Evolutionary conservation across 2,113 vertebrate genomes (phyloP).

Genomic region (Protomyctophum bolini): DNA sequence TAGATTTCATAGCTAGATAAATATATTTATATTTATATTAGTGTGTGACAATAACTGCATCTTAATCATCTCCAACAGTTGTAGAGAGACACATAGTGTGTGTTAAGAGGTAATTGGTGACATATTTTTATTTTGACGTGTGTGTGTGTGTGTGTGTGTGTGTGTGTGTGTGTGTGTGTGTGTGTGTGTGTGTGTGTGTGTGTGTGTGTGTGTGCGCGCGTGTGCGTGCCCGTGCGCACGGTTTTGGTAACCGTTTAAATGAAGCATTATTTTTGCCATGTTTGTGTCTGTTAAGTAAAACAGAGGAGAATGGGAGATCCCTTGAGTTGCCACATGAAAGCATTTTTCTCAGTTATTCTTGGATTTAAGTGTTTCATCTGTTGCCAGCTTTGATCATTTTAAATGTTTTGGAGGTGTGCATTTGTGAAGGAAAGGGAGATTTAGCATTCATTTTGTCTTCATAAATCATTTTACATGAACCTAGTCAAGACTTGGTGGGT

Average conservation of each 20-base stretch:
- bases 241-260: slow-evolving; percentile 26
- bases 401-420: slow-evolving; percentile 51
- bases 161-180: too few relatives aligned
- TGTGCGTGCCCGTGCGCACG: too few relatives aligned
- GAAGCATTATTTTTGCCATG: slow-evolving; percentile 37
- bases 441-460: neutral
- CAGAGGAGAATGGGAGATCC: slow-evolving; percentile 49
- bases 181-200: slow-evolving; percentile 12
- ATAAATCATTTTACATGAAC: neutral
- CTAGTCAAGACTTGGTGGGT: too few relatives aligned
- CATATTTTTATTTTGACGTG: too few relatives aligned
- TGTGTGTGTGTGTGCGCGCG: slow-evolving; percentile 31
- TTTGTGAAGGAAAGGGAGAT: neutral
- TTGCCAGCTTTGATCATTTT: slow-evolving; percentile 54
- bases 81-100: slow-evolving; percentile 22
- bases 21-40: too few relatives aligned
- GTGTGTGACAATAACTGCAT: slow-evolving; percentile 18
- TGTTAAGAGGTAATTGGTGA: too few relatives aligned
- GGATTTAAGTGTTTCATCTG: slow-evolving; percentile 57
- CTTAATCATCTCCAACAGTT: neutral
- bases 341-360: slow-evolving; percentile 43
- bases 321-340: slow-evolving; percentile 52
- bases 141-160: too few relatives aligned
- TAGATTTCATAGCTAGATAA: slow-evolving; percentile 14
- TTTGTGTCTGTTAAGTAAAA: slow-evolving; percentile 50